A percentile compares a stretch with the other conserved stretches of the same genome.
phyloP scores from a whole-genome alignment of 2,797 vertebrate genomes.

The Liparis tanakae region DNA sequence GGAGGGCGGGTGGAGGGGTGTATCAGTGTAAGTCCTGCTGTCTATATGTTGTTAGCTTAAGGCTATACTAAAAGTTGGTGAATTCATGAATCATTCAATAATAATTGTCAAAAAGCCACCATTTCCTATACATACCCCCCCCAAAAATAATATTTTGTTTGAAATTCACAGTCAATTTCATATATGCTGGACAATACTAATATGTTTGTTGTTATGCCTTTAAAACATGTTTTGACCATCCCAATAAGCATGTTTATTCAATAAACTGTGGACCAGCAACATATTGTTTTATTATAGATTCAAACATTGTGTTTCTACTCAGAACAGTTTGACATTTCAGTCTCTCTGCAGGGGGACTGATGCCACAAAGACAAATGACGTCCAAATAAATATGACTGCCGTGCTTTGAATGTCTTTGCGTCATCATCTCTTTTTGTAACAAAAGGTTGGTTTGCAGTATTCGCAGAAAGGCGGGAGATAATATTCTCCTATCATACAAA shows the following conservation, averaged over 20 bases:
- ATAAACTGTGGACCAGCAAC: neutral
- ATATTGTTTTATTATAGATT: neutral
- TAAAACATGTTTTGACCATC: neutral
- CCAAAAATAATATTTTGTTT: too few relatives aligned
- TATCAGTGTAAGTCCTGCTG: too few relatives aligned
- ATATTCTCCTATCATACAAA: constrained; percentile 7
- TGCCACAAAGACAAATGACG: constrained; percentile 24
- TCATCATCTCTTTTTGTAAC: neutral
- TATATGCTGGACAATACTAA: neutral
- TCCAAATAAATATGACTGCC: constrained; percentile 16
- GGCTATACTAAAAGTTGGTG: too few relatives aligned
- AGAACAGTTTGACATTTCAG: constrained; percentile 32
- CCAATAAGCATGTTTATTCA: neutral
- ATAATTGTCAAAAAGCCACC: too few relatives aligned
- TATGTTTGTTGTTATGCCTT: too few relatives aligned
- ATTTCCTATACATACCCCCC: too few relatives aligned
- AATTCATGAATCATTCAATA: too few relatives aligned
- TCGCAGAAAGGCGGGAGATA: constrained; percentile 3
- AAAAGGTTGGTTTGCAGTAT: neutral
- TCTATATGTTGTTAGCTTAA: too few relatives aligned
- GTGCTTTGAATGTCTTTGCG: constrained; percentile 2
- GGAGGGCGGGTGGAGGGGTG: neutral
- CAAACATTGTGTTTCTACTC: neutral
- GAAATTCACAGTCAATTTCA: too few relatives aligned
- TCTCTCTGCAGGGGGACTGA: neutral